phyloP scores from a whole-genome alignment of 2,888 invertebrate species.

The Penaeus monodon region DNA sequence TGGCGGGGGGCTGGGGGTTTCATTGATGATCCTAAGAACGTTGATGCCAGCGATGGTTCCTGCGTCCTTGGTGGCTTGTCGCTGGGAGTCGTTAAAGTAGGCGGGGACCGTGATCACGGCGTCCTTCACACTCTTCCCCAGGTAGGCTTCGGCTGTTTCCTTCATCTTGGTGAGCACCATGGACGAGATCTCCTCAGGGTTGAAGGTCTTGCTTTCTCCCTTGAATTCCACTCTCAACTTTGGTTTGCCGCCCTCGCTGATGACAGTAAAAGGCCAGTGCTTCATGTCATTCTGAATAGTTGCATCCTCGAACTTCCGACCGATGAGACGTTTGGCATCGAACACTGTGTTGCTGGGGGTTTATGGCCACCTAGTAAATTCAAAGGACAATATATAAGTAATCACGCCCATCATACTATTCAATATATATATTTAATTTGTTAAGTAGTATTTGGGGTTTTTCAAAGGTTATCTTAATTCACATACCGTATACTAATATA shows the following conservation, averaged over 20 bases:
- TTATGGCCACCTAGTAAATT: conserved; percentile 70
- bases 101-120: conserved; percentile 92
- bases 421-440: too few relatives aligned
- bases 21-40: conserved; percentile 89
- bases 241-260: conserved; percentile 70
- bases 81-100: conserved; percentile 91
- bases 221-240: conserved; percentile 75
- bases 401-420: too few relatives aligned
- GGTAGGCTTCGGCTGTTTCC: conserved; percentile 88
- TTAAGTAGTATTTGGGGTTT: too few relatives aligned
- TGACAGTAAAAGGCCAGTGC: conserved; percentile 75
- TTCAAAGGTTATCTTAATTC: too few relatives aligned
- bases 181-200: conserved; percentile 76
- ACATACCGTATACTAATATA: too few relatives aligned
- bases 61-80: conserved; percentile 93
- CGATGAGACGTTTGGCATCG: conserved; percentile 71
- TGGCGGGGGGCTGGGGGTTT: conserved; percentile 85
- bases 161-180: conserved; percentile 90
- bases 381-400: too few relatives aligned
- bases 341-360: conserved; percentile 71
- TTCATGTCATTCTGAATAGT: conserved; percentile 74
- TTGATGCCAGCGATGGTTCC: conserved; percentile 85
- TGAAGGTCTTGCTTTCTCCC: conserved; percentile 76
- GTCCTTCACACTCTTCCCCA: conserved; percentile 85
- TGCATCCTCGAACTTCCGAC: conserved; percentile 71